These are phyloP conservation scores for Dicrurus megarhynchus DNA, from an alignment of 2,113 vertebrate genomes.

Conservation along the genomic window DNA sequence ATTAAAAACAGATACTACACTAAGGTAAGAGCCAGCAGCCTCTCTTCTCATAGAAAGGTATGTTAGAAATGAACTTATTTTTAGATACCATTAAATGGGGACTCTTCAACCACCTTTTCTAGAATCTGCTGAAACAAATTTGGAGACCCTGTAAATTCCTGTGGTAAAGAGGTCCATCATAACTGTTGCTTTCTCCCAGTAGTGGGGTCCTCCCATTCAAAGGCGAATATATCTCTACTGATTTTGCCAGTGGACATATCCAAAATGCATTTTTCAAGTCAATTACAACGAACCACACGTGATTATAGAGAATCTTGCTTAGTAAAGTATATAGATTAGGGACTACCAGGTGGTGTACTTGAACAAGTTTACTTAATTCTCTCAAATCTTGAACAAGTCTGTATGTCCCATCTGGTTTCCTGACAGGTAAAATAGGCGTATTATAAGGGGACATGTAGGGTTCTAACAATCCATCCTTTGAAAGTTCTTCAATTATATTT, in stretches of 20 bases:
- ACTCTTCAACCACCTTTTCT: neutral
- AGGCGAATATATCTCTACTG: neutral
- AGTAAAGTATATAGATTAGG: neutral
- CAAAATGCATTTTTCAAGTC: neutral
- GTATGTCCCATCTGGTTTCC: neutral
- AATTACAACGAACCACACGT: neutral
- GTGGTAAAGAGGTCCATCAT: neutral
- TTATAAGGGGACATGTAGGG: neutral
- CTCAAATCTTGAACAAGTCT: neutral
- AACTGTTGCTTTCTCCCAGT: neutral
- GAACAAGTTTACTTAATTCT: neutral
- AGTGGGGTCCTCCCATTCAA: neutral
- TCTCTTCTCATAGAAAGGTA: neutral
- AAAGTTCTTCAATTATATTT: neutral
- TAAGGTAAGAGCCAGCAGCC: neutral
- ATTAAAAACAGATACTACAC: neutral
- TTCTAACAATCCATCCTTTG: neutral
- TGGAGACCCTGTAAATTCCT: neutral
- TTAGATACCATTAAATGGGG: neutral
- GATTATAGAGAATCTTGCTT: neutral
- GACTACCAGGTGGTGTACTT: neutral
- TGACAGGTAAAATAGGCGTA: neutral
- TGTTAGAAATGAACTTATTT: neutral
- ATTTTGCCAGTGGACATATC: neutral
- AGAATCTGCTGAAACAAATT: neutral